phyloP scores from a whole-genome alignment of 1,140 invertebrate species.

The Aporrectodea caliginosa region DNA sequence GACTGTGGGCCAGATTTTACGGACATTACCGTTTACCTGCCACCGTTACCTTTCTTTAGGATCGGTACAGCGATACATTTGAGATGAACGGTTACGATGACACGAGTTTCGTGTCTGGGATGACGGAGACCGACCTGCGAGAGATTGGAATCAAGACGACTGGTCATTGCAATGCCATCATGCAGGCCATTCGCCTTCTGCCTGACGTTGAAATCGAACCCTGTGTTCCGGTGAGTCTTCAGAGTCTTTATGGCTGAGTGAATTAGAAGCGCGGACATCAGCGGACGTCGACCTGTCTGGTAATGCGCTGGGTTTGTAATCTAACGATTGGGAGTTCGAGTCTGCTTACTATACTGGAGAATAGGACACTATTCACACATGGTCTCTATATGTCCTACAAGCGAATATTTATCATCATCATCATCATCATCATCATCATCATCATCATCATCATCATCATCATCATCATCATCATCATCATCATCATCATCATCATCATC shows the following conservation, averaged over 20 bases:
- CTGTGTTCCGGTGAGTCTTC: conserved; percentile 43
- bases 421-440: conserved; percentile 28
- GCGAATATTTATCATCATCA: conserved; percentile 17
- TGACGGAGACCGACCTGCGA: conserved; percentile 41
- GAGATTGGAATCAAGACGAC: conserved; percentile 39
- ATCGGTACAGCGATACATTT: conserved; percentile 34
- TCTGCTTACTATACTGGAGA: no score
- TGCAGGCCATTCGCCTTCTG: conserved; percentile 36
- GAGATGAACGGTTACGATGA: conserved; percentile 41
- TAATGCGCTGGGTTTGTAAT: no score
- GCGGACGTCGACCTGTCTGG: no score
- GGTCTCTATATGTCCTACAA: no score
- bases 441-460: conserved; percentile 23
- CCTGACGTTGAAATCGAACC: conserved; percentile 42
- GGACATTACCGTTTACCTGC: no score
- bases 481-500: conserved; percentile 29
- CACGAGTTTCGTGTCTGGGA: conserved; percentile 41
- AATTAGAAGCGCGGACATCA: no score
- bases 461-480: conserved; percentile 23
- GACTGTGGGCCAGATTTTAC: no score
- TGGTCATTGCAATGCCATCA: conserved; percentile 36
- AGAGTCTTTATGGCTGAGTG: no score
- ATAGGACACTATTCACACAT: no score
- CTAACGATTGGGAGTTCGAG: no score
- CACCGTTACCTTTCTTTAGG: conserved; percentile 27